Percentiles rank a stretch among this genome's conserved stretches.
phyloP scores from a whole-genome alignment of 2,113 vertebrate genomes.

The Balaenoptera acutorostrata region DNA sequence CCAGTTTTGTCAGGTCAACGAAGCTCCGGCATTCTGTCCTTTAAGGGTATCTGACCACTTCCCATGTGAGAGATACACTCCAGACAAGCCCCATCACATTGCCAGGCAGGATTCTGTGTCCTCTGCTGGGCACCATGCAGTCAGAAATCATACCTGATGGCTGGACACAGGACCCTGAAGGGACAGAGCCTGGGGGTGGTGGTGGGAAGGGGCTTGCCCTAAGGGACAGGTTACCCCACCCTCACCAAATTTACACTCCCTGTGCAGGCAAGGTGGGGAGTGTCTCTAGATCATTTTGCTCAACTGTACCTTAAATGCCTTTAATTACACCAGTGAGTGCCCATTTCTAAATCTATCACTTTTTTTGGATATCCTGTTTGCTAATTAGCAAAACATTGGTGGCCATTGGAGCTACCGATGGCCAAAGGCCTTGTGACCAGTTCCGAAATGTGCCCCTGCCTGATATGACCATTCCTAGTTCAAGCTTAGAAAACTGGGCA shows the following conservation, averaged over 20 bases:
- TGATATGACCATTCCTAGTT: accelerated
- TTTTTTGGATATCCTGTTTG: background rate
- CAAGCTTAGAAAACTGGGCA: background rate
- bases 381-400: background rate
- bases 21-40: background rate
- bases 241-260: background rate
- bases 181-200: no score
- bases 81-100: no score
- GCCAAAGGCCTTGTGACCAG: background rate
- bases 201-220: background rate
- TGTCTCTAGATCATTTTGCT: background rate
- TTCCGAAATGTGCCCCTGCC: no score
- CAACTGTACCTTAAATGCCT: background rate
- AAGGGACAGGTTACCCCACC: no score
- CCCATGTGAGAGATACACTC: no score
- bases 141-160: background rate
- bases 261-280: background rate
- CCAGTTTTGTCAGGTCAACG: background rate
- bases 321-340: background rate
- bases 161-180: background rate
- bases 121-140: background rate
- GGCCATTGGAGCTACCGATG: background rate
- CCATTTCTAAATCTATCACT: background rate
- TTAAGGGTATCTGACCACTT: background rate
- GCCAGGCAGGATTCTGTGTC: background rate